Percentiles rank a stretch among this genome's conserved stretches.
Conservation (phyloP, 2,113 vertebrate genomes). For the Alexandromys fortis region DNA sequence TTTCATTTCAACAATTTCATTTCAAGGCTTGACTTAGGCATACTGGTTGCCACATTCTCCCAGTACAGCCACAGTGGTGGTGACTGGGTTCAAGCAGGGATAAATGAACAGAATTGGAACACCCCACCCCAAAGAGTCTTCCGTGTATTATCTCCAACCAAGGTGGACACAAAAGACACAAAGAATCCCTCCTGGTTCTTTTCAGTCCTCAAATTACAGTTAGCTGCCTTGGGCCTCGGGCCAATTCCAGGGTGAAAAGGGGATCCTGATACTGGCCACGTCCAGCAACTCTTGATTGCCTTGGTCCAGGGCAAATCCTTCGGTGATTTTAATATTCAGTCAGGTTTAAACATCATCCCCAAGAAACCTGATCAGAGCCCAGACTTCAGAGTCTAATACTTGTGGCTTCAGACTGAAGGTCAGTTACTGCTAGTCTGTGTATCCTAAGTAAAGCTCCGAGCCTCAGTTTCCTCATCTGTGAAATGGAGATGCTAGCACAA, state of each 20-base stretch:
- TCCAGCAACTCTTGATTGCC: not conserved
- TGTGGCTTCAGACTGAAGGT: not conserved
- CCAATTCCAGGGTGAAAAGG: not conserved
- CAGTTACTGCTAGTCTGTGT: not conserved
- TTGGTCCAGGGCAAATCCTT: not conserved
- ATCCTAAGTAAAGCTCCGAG: not conserved
- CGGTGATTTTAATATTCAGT: not conserved
- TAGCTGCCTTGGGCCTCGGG: not conserved
- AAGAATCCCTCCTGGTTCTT: not conserved
- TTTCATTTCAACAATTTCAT: not conserved
- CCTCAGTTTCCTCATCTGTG: not conserved
- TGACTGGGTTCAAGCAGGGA: not conserved
- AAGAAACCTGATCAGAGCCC: not conserved
- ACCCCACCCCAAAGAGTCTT: not conserved
- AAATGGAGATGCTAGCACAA: not conserved
- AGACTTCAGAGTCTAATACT: not conserved
- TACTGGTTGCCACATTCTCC: not conserved
- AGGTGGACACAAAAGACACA: not conserved
- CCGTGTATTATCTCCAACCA: not conserved
- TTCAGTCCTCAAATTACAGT: not conserved
- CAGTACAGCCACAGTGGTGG: fast-evolving
- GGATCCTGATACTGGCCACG: not conserved
- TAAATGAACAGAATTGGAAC: not conserved
- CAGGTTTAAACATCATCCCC: not conserved
- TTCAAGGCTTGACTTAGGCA: not conserved